A percentile compares a stretch with the other conserved stretches of the same genome.
phyloP scores from a whole-genome alignment of 2,113 vertebrate genomes.

The Excalfactoria chinensis region DNA sequence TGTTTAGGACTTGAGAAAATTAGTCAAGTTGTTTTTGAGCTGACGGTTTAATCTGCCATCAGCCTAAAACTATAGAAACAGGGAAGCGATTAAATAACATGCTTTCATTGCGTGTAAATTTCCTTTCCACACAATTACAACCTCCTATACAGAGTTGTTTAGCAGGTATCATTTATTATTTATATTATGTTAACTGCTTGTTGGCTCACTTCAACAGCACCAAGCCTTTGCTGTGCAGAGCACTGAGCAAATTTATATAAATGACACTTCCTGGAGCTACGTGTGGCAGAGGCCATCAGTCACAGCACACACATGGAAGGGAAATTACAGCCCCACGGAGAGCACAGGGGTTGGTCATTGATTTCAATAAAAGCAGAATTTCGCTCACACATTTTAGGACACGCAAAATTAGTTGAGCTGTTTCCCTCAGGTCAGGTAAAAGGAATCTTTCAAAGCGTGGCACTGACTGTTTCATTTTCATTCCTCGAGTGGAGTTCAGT shows the following conservation, averaged over 20 bases:
- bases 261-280: constrained; percentile 30
- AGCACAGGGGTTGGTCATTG: not conserved
- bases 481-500: not conserved
- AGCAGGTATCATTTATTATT: constrained; percentile 29
- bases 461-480: not conserved
- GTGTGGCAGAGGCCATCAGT: not conserved
- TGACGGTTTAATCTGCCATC: not conserved
- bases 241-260: not conserved
- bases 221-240: not conserved
- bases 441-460: not conserved
- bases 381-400: not conserved
- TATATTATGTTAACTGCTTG: not conserved
- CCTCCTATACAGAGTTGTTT: not conserved
- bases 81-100: not conserved
- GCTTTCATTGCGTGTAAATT: not conserved
- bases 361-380: not conserved
- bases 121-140: not conserved
- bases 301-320: not conserved
- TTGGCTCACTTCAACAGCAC: not conserved
- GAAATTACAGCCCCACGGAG: not conserved
- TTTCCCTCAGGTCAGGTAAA: not conserved
- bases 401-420: not conserved
- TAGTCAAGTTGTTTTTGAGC: not conserved
- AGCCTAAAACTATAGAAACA: not conserved
- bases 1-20: not conserved